Base-by-base conservation (phyloP, 2,888 invertebrate genomes). In the Protophormia terraenovae region DNA sequence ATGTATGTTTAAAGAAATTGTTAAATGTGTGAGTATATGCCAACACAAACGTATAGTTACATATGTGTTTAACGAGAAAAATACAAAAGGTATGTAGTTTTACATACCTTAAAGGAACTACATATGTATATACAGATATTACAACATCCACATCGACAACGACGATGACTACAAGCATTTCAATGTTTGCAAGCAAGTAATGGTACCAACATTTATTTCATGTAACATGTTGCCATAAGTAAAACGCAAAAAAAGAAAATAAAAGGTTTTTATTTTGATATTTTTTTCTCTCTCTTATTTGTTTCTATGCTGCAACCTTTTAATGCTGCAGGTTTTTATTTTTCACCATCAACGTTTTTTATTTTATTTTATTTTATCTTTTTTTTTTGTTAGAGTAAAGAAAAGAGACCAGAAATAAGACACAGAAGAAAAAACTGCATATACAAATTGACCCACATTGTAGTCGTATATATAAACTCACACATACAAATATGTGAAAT, bases 141-240 rank as follows among this genome's bases (percentile, higher is more conserved):
- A 38, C 53, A 53, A 71, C 55, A 72, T 60, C 53, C 60, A 38
- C 29, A 71, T 50, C 14, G 29, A 58, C 50, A 38, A 53, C 24
- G 41, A 64, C 32, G 29, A 50, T 47, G 72, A 32, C 58, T 58
- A 50, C 38, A 72, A 64, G 60, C 35, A 64, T 45, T 72, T 50
- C 14, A 53, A 35, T n/a, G 47, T 67, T 64, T 35, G 64, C 27
- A 47, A 24, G 53, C 69, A 71, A 50, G 16, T 73, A 73, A 77
- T 67, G 60, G 72, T 62, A 64, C 69, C 60, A 69, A 64, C 60
- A 81, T 81, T 67, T 76, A 77, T 62, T 69, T 73, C 53, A 38
- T 85, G 38, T 58, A 82, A 78, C 81, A 85, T 79, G 75, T 79
- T 79, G 77, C 67, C 81, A 80, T 38, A 64, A 77, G 81, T 77